Evolutionary conservation across 1,140 invertebrate species (phyloP), one percentile per base, ranked within the genome.

Genomic region (Ceratosolen fusciceps): DNA sequence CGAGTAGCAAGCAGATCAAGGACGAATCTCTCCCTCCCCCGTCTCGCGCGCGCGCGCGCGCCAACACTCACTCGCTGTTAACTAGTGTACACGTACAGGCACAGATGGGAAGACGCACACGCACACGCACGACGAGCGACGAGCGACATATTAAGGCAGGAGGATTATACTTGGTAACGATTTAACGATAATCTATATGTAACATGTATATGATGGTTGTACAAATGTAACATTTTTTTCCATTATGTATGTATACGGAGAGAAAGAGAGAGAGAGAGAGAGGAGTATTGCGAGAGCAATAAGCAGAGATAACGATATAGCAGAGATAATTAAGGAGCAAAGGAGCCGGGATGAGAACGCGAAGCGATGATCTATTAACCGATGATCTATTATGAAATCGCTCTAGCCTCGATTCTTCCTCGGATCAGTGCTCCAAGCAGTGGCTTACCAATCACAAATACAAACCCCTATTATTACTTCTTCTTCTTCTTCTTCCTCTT

Each of bases 221-320:
- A 89, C 87, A 89, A 89, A 89, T 89, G 88, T 89, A 89, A 89
- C 87, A 89, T 89, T 89, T 88, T 88, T 89, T 89, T 89, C 87
- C 86, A 88, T 88, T 89, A 86, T 88, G 86, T 89, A 88, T 87
- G 87, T 72, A 88, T 86, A 86, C 70, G 12, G 60, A 68, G 24
- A 31, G 75, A 82, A 82, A 80, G 47, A 65, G 65, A 78, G 26
- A 87, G 83, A 82, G 82, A 83, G 81, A 81, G 83, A 79, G 74
- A 86, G 80, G 80, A 86, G n/a, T n/a, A n/a, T n/a, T n/a, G n/a
- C n/a, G n/a, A n/a, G n/a, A n/a, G n/a, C n/a, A n/a, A n/a, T n/a
- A n/a, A n/a, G n/a, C n/a, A n/a, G n/a, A n/a, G n/a, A n/a, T n/a
- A n/a, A n/a, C n/a, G n/a, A n/a, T n/a, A n/a, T n/a, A 83, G 71